Conservation (phyloP, 2,113 vertebrate genomes). For the Aphelocoma coerulescens region DNA sequence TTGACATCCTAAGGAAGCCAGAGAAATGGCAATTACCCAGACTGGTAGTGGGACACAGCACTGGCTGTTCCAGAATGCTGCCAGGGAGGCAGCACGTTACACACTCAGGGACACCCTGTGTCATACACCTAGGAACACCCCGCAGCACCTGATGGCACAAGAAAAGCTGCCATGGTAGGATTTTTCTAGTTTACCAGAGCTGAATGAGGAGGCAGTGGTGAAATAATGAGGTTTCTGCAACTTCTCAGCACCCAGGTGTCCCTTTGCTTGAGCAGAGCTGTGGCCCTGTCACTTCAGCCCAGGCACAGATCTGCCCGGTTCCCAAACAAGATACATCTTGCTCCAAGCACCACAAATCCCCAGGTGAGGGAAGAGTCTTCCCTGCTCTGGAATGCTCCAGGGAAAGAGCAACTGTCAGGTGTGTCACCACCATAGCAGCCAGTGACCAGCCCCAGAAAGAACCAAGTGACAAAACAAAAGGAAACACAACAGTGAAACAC, state of each 20-base stretch:
- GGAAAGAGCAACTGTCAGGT: background rate
- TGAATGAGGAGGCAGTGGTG: background rate
- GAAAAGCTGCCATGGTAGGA: background rate
- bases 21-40: background rate
- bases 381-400: too few species aligned
- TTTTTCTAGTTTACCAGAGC: background rate
- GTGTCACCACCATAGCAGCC: background rate
- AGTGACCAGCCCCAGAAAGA: background rate
- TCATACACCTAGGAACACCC: background rate
- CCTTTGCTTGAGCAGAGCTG: background rate
- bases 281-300: too few species aligned
- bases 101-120: background rate
- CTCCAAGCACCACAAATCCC: background rate
- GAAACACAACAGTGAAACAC: background rate
- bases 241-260: background rate
- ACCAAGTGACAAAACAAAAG: rapidly evolving
- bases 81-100: background rate
- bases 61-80: rapidly evolving
- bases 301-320: background rate
- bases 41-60: background rate
- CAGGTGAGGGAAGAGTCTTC: background rate
- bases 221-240: background rate
- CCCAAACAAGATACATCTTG: background rate
- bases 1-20: background rate
- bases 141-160: rapidly evolving